A percentile compares a stretch with the other conserved stretches of the same genome.
phyloP scores from a whole-genome alignment of 1,140 invertebrate species.

The Bombus haemorrhoidalis region DNA sequence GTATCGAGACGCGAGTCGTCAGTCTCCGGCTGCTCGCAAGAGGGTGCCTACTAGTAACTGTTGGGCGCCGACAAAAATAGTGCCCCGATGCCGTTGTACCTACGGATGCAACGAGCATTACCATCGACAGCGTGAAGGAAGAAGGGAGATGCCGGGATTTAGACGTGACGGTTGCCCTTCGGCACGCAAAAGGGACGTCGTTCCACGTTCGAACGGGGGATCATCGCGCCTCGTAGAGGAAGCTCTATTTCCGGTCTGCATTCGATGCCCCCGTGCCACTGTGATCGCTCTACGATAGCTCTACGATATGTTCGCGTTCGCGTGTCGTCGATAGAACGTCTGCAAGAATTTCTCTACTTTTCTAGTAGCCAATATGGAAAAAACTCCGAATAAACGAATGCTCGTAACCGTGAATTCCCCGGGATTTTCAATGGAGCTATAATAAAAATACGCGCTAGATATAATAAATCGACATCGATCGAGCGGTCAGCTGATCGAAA shows the following conservation, averaged over 20 bases:
- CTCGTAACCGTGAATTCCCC: background rate
- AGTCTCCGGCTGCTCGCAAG: constrained; percentile 59
- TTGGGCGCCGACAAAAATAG: constrained; percentile 68
- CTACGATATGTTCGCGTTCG: background rate
- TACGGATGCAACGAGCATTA: constrained; percentile 57
- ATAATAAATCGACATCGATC: background rate
- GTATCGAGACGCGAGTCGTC: constrained; percentile 21
- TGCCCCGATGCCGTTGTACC: constrained; percentile 42
- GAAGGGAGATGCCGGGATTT: constrained; percentile 49
- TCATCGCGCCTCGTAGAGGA: constrained; percentile 55
- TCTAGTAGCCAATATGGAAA: no score
- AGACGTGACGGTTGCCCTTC: constrained; percentile 47
- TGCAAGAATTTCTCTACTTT: background rate
- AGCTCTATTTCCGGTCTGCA: constrained; percentile 71
- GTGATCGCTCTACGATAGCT: background rate
- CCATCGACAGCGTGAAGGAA: constrained; percentile 27
- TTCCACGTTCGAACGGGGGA: constrained; percentile 34
- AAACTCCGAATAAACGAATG: background rate
- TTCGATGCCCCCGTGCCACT: background rate
- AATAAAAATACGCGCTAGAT: background rate
- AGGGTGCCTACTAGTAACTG: constrained; percentile 63
- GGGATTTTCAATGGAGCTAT: background rate
- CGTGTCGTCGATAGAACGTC: background rate
- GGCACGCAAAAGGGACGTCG: constrained; percentile 32
- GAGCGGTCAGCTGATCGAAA: background rate